Percentiles rank a stretch among this genome's conserved stretches.
phyloP scores from a whole-genome alignment of 2,888 invertebrate genomes.

The Eudemis profundana region DNA sequence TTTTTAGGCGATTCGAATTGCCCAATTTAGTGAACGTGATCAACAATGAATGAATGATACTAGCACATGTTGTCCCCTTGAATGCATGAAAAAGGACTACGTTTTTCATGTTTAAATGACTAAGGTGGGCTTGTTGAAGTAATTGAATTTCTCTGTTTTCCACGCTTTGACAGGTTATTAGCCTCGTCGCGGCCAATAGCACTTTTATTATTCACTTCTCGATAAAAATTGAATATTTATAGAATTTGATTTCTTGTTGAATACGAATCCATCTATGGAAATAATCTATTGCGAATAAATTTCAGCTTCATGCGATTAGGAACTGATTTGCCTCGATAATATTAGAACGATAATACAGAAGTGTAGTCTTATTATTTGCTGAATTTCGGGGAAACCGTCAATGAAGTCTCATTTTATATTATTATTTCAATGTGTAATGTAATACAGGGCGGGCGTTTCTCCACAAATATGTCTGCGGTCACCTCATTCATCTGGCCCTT shows the following conservation, averaged over 20 bases:
- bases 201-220: slow-evolving; percentile 23
- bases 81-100: not conserved
- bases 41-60: not conserved
- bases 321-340: not conserved
- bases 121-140: slow-evolving; percentile 14
- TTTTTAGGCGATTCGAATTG: too few relatives aligned
- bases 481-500: too few relatives aligned
- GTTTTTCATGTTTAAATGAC: not conserved
- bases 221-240: slow-evolving; percentile 14
- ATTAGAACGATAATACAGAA: not conserved
- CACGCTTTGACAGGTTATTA: slow-evolving; percentile 36
- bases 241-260: not conserved
- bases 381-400: too few relatives aligned
- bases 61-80: not conserved
- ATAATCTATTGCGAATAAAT: not conserved
- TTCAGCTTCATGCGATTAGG: not conserved
- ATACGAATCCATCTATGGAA: not conserved
- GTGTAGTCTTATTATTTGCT: not conserved
- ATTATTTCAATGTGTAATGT: too few relatives aligned
- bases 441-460: too few relatives aligned
- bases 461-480: too few relatives aligned
- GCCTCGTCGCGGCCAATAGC: slow-evolving; percentile 4
- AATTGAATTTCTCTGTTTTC: slow-evolving; percentile 30
- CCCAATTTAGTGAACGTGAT: not conserved
- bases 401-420: too few relatives aligned